phyloP scores from a whole-genome alignment of 2,113 vertebrate genomes.

The Lonchura striata region DNA sequence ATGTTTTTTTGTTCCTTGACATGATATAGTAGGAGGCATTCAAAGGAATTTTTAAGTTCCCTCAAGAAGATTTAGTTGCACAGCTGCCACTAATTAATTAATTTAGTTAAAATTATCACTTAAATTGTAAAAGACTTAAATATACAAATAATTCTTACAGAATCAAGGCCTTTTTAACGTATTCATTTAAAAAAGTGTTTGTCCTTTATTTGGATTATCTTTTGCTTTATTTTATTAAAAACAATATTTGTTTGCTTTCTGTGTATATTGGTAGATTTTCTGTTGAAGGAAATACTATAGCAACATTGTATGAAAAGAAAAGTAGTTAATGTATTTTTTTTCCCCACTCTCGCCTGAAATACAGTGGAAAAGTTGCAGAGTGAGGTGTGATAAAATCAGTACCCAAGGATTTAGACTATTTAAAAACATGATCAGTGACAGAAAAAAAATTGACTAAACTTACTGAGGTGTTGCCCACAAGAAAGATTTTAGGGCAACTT shows the following conservation, averaged over 20 bases:
- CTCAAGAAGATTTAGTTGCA: background rate
- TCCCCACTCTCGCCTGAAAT: background rate
- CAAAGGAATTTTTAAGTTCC: background rate
- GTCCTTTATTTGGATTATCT: background rate
- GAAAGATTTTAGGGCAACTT: background rate
- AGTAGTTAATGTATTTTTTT: background rate
- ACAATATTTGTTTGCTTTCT: background rate
- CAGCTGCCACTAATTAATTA: background rate
- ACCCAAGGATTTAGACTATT: background rate
- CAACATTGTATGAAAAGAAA: background rate
- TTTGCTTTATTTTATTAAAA: background rate
- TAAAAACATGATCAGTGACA: background rate
- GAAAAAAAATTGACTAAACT: background rate
- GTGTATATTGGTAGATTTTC: background rate
- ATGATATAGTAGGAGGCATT: background rate
- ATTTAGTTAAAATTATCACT: background rate
- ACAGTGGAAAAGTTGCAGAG: background rate
- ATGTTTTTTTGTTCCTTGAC: background rate
- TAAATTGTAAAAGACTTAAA: background rate
- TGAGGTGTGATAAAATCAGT: background rate
- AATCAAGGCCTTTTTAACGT: background rate
- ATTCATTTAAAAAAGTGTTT: background rate
- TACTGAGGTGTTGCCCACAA: background rate
- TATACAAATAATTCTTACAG: background rate
- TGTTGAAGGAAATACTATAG: background rate